Evolutionary conservation across 2,113 vertebrate species (phyloP).

Genomic region (Guaruba guarouba): DNA sequence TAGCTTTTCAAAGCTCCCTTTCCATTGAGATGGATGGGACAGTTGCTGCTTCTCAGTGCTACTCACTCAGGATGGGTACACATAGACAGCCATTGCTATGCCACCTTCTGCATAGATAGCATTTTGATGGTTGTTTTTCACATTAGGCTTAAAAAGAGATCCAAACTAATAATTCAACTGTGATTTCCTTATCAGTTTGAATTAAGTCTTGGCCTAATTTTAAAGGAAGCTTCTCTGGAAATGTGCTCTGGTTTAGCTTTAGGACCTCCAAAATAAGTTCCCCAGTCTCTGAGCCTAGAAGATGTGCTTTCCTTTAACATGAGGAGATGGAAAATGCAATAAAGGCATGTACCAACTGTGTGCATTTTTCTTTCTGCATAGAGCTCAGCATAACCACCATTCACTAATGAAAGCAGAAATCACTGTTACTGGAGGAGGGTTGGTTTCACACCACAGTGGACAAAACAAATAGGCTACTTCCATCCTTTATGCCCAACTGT

Average conservation of each 20-base stretch:
- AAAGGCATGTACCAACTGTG: not conserved
- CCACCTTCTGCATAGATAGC: fast-evolving
- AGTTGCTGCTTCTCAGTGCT: not conserved
- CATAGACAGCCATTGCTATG: not conserved
- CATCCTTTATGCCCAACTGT: not conserved
- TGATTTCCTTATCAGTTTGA: not conserved
- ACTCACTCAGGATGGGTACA: not conserved
- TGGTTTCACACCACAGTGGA: not conserved
- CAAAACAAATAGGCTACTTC: not conserved
- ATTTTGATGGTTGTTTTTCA: not conserved
- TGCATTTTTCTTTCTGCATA: not conserved
- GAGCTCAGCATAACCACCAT: not conserved
- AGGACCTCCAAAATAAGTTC: not conserved
- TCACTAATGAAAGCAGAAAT: not conserved
- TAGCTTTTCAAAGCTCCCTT: not conserved
- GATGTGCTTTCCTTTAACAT: not conserved
- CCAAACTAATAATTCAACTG: not conserved
- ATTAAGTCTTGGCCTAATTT: not conserved
- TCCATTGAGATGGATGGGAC: not conserved
- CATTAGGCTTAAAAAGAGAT: not conserved
- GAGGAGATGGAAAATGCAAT: not conserved
- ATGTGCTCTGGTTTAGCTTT: not conserved
- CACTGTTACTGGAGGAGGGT: not conserved
- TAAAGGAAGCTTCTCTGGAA: not conserved
- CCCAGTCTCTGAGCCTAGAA: not conserved